phyloP scores from a whole-genome alignment of 2,113 vertebrate genomes.

The Brevimyrus niger region DNA sequence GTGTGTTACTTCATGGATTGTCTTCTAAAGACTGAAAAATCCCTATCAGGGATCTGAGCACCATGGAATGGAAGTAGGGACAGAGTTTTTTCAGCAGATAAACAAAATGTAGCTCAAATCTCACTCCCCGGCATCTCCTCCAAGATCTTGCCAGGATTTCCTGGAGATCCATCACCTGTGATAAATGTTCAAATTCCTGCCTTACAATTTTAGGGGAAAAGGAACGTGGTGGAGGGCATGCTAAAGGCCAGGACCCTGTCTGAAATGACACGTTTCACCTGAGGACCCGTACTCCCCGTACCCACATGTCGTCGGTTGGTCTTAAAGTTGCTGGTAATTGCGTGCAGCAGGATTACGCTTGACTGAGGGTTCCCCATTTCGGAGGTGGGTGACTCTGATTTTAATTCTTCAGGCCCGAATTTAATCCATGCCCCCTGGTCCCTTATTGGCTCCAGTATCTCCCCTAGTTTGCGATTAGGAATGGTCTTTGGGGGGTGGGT shows the following conservation, averaged over 20 bases:
- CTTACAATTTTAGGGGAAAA: neutral
- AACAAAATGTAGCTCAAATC: neutral
- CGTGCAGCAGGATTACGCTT: conserved; percentile 22
- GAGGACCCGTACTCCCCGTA: neutral
- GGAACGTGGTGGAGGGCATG: neutral
- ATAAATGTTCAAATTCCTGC: neutral
- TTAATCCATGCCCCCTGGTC: conserved; percentile 25
- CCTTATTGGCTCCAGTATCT: conserved; percentile 23
- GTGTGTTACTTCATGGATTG: neutral
- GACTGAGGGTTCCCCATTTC: conserved; percentile 21
- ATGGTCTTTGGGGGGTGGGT: conserved; percentile 4
- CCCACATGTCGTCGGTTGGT: neutral
- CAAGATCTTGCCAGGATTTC: neutral
- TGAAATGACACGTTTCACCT: neutral
- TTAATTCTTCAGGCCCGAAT: conserved; percentile 27
- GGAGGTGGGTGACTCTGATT: conserved; percentile 16
- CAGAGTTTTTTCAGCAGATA: neutral
- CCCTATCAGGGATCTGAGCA: neutral
- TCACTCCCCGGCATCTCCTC: neutral
- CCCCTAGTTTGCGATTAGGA: conserved; percentile 25
- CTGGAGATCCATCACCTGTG: neutral
- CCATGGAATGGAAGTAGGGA: neutral
- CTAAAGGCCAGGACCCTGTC: neutral
- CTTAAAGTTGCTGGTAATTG: conserved; percentile 10
- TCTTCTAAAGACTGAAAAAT: neutral